Conservation (phyloP, 1,140 invertebrate genomes). For the Sarcophaga peregrina region DNA sequence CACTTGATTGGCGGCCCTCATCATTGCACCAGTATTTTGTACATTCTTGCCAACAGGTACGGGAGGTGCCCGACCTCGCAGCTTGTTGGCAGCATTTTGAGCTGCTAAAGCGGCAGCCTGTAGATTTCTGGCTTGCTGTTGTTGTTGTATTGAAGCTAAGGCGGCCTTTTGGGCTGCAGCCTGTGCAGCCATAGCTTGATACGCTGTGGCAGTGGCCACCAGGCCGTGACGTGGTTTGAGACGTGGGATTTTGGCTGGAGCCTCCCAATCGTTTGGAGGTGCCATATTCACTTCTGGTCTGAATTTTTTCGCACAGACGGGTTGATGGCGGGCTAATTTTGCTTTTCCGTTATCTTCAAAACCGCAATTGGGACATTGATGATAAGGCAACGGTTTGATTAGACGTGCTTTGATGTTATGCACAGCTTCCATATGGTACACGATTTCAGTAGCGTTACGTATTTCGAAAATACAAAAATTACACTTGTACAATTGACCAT, state of each 20-base stretch:
- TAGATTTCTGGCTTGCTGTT: slow-evolving; percentile 62
- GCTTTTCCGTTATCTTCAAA: slow-evolving; percentile 95
- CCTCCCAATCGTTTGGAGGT: slow-evolving; percentile 89
- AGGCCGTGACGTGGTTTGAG: slow-evolving; percentile 64
- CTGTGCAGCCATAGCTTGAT: slow-evolving; percentile 66
- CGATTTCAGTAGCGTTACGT: slow-evolving; percentile 85
- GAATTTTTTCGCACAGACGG: slow-evolving; percentile 92
- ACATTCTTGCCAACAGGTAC: slow-evolving; percentile 26
- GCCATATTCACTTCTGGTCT: slow-evolving; percentile 85
- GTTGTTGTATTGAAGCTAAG: slow-evolving; percentile 62
- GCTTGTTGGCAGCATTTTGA: slow-evolving; percentile 61
- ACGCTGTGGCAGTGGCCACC: slow-evolving; percentile 65
- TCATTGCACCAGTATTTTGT: slow-evolving; percentile 49
- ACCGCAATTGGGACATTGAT: slow-evolving; percentile 93
- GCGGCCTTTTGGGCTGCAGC: slow-evolving; percentile 65
- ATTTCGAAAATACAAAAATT: slow-evolving; percentile 89
- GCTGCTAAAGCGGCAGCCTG: slow-evolving; percentile 62
- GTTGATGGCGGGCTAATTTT: slow-evolving; percentile 88
- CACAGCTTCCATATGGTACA: slow-evolving; percentile 91
- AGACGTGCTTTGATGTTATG: slow-evolving; percentile 86
- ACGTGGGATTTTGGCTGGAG: slow-evolving; percentile 87
- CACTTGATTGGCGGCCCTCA: slow-evolving; percentile 39
- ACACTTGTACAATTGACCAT: slow-evolving; percentile 85
- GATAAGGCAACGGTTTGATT: slow-evolving; percentile 86
- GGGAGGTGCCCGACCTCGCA: slow-evolving; percentile 55